Base-by-base conservation (phyloP, 2,888 invertebrate genomes). In the Melanostoma mellinum region DNA sequence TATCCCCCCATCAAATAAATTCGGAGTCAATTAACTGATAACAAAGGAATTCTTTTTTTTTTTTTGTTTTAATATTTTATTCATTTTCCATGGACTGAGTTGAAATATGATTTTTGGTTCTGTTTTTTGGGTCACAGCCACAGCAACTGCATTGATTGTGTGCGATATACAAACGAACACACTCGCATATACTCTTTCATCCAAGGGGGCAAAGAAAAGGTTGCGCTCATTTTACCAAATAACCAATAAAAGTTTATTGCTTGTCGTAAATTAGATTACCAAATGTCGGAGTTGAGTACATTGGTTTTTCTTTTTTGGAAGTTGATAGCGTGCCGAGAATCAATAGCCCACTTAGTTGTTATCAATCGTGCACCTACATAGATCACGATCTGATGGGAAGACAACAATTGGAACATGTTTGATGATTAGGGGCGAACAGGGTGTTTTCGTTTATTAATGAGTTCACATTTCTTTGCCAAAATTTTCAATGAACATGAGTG, bases 261-360 rank as follows among this genome's bases (percentile, higher is more conserved):
- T 79, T 79, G 79, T 84, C 84, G 55, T 84, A 84, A 84, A 84
- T 84, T 79, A 84, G 84, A 84, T 84, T 75, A 79, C 63, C 53
- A 69, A 76, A 58, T 75, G 58, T 67, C 72, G 30, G 46, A 44
- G 6, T 32, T 52, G 33, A 38, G 38, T 53, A 53, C 40, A 68
- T 60, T 67, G 60, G 56, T 48, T 42, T 40, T 9, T 50, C 48
- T 36, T 20, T 30, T 33, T 36, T 33, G 33, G 2, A 9, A 33
- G 2, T 56, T 52, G 67, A 74, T 79, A 68, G 75, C 36, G 35
- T 65, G 63, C 38, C 35, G 56, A 10, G 56, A 67, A 58, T 67
- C 78, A 73, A 73, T 48, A 65, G 61, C 67, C 52, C 61, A 65
- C 56, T 78, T 72, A 48, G 61, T 52, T 67, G 67, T 65, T 79